phyloP scores from a whole-genome alignment of 1,140 invertebrate genomes.

The Sarcophaga peregrina region DNA sequence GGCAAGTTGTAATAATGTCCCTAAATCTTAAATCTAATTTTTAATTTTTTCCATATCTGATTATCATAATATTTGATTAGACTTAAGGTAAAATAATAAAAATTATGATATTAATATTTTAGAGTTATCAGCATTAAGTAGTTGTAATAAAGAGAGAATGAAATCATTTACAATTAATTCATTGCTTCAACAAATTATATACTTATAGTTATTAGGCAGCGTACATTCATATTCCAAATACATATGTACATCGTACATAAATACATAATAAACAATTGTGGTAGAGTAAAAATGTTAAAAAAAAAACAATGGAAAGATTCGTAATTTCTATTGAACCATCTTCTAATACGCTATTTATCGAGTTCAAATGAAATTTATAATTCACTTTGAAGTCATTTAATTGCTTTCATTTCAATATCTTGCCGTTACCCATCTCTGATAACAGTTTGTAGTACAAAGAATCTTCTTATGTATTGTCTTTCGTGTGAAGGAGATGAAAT shows the following conservation, averaged over 20 bases:
- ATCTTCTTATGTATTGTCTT: not conserved
- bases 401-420: not conserved
- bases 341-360: not conserved
- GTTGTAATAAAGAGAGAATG: not conserved
- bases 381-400: not conserved
- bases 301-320: not conserved
- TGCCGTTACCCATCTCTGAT: not conserved
- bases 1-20: too few species aligned
- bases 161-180: not conserved
- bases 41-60: not conserved
- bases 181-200: too few species aligned
- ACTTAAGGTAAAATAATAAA: slow-evolving; percentile 1
- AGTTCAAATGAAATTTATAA: not conserved
- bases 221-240: too few species aligned
- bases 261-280: not conserved
- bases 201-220: too few species aligned
- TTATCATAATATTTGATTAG: not conserved
- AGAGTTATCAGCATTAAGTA: not conserved
- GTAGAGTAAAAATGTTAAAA: too few species aligned
- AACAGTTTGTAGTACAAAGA: not conserved
- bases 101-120: not conserved
- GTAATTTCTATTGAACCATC: not conserved
- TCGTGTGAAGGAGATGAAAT: too few species aligned
- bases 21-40: too few species aligned
- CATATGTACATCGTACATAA: not conserved